Percentiles rank a stretch among this genome's conserved stretches.
Evolutionary conservation across 2,888 invertebrate genomes (phyloP).

Genomic region (Ophioninae sp.): DNA sequence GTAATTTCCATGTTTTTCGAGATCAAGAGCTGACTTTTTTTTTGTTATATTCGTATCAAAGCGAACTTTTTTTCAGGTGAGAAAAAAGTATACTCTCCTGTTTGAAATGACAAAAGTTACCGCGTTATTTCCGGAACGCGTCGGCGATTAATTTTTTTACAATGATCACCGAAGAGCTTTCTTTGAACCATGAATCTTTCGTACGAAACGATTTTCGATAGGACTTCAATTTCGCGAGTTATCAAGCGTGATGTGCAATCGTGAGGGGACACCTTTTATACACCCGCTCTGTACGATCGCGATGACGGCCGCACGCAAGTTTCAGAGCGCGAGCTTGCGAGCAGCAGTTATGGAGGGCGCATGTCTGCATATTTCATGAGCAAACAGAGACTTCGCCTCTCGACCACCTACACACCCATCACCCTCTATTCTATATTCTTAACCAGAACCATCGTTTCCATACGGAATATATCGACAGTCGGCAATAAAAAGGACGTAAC

Average conservation of each 20-base stretch:
- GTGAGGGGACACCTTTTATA: background rate
- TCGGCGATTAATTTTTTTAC: background rate
- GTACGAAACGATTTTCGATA: background rate
- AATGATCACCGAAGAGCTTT: background rate
- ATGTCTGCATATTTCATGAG: conserved; percentile 79
- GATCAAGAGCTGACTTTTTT: background rate
- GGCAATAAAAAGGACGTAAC: conserved; percentile 30
- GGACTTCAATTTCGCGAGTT: background rate
- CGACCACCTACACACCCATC: conserved; percentile 48
- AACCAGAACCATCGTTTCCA: conserved; percentile 60
- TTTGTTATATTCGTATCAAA: background rate
- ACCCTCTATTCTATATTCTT: conserved; percentile 53
- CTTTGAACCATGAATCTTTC: background rate
- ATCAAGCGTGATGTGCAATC: background rate
- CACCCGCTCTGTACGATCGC: conserved; percentile 33
- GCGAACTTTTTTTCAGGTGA: background rate
- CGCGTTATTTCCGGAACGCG: background rate
- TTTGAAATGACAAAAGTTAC: background rate
- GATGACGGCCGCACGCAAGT: conserved; percentile 74
- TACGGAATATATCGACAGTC: conserved; percentile 40
- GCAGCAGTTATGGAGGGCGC: conserved; percentile 75
- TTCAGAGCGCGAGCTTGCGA: conserved; percentile 70
- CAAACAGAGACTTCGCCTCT: conserved; percentile 77
- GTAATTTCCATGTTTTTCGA: background rate
- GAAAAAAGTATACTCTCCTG: background rate